These are phyloP conservation scores for Cirrhinus molitorella DNA, from an alignment of 2,797 vertebrate genomes.

Conservation along the genomic window DNA sequence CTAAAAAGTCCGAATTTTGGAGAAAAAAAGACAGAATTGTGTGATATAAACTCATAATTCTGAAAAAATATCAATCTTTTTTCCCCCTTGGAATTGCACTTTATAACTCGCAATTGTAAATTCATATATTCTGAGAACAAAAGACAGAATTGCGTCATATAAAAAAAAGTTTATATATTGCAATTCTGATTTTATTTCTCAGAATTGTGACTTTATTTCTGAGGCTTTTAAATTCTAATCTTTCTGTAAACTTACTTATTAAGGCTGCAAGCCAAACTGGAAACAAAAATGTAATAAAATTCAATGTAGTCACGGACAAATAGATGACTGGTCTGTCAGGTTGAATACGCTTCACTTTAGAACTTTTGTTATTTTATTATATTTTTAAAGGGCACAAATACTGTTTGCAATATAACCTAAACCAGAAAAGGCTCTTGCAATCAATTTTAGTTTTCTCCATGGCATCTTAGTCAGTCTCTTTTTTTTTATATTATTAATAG, in stretches of 20 bases:
- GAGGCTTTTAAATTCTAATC: no score
- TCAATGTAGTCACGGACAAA: background rate
- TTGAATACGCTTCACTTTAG: background rate
- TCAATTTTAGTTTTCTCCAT: constrained; percentile 71
- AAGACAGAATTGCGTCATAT: no score
- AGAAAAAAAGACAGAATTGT: no score
- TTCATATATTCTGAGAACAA: no score
- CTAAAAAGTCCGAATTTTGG: no score
- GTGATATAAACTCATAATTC: no score
- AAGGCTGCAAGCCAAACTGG: background rate
- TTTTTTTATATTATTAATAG: constrained; percentile 74
- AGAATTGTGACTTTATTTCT: no score
- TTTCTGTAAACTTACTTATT: constrained; percentile 12
- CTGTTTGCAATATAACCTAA: constrained; percentile 13
- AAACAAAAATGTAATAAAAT: background rate
- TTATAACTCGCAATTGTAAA: no score
- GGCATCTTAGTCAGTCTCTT: constrained; percentile 56
- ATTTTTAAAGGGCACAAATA: constrained; percentile 51
- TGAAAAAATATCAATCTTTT: no score
- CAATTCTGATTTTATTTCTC: no score
- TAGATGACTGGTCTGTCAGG: background rate
- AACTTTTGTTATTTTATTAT: background rate
- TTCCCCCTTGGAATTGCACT: no score
- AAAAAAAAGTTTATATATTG: no score
- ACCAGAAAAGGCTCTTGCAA: constrained; percentile 59